Evolutionary conservation across 2,888 invertebrate genomes (phyloP), one percentile per base, ranked within the genome.

Genomic region (Callyntrura guangdongensis): DNA sequence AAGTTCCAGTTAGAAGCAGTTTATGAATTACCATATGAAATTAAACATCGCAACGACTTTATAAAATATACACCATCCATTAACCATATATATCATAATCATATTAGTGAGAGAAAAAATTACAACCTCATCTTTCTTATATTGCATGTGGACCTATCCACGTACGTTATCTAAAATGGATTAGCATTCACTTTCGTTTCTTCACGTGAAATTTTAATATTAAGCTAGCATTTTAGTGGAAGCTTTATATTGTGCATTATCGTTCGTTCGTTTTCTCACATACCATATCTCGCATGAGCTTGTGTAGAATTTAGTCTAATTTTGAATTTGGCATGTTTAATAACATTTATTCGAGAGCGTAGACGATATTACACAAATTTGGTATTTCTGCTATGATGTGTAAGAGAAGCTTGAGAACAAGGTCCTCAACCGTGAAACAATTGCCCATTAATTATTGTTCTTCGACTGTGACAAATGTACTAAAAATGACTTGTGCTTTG

Each of bases 151-250:
- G 61, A 22, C 22, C 17, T 56, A n/a, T n/a, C n/a, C 67, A 67
- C 17, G 25, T 22, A 61, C 1, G 61, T 22, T n/a, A 4, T 14
- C 27, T 36, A 47, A 6, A 74, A 47, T 47, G n/a, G 20, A 47
- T n/a, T 45, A 69, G 53, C 87, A 79, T 87, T 90, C 82, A 90
- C 91, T 92, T 91, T 92, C 88, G 77, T 86, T 88, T 88, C 56
- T 61, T 61, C 59, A 49, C 87, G 59, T 86, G 67, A 86, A 89
- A 82, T 91, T 79, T 74, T 81, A 82, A 85, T 90, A 84, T 85
- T 82, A 74, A 27, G 86, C 47, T 56, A 67, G 14, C 14, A 74
- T 36, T 36, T 36, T 22, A 64, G 11, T 17, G 6, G 5, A 61
- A n/a, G 14, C 56, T n/a, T 53, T 53, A 9, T 14, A 9, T n/a